phyloP scores from a whole-genome alignment of 2,113 vertebrate genomes.

The Pluvialis apricaria region DNA sequence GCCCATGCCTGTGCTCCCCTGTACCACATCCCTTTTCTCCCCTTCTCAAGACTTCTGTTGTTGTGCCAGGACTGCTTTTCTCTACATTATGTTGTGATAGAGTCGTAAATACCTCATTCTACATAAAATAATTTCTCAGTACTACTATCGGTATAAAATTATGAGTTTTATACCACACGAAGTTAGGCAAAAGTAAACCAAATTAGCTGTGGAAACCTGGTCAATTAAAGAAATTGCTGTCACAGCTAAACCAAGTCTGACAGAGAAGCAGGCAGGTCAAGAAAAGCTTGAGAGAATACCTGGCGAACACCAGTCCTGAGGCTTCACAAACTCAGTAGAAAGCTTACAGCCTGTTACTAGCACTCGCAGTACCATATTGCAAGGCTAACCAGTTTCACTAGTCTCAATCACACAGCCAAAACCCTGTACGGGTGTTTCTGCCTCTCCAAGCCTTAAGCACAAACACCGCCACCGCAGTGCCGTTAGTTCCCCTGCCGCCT shows the following conservation, averaged over 20 bases:
- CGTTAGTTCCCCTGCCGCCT: neutral
- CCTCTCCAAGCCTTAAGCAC: neutral
- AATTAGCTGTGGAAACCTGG: neutral
- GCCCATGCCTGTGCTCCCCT: neutral
- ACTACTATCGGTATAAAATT: neutral
- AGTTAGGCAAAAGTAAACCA: neutral
- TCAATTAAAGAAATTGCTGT: neutral
- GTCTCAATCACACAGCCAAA: neutral
- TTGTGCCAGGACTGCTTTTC: neutral
- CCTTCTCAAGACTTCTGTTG: neutral
- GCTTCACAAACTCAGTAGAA: neutral
- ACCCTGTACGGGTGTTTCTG: neutral
- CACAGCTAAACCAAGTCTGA: neutral
- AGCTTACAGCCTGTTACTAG: neutral
- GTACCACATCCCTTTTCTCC: neutral
- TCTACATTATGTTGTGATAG: neutral
- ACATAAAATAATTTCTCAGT: neutral
- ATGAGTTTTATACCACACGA: neutral
- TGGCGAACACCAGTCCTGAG: neutral
- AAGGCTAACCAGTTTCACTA: neutral
- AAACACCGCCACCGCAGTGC: rapidly evolving
- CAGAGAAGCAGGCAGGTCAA: neutral
- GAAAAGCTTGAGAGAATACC: neutral
- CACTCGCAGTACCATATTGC: neutral
- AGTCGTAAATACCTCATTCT: neutral